These are phyloP conservation scores for Diphyllodes magnificus DNA, from an alignment of 2,113 vertebrate genomes.

Conservation along the genomic window DNA sequence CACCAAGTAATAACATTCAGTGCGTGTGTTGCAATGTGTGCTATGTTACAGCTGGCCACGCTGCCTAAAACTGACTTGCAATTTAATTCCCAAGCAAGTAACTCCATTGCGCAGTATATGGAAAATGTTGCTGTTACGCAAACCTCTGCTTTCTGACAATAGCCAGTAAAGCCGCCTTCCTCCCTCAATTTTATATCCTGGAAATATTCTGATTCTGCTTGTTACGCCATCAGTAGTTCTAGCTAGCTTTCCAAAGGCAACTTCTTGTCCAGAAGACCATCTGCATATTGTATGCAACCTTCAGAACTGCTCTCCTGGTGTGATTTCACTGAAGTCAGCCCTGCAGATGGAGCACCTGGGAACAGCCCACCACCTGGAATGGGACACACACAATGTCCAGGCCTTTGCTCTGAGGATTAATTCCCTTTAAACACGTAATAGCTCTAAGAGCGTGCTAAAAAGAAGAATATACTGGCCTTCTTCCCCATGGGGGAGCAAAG, in stretches of 20 bases:
- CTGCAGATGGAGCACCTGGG: neutral
- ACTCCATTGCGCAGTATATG: neutral
- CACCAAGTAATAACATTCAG: neutral
- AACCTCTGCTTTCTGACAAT: neutral
- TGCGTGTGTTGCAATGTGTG: slow-evolving; percentile 15
- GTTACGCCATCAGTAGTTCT: neutral
- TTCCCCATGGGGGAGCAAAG: neutral
- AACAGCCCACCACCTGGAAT: neutral
- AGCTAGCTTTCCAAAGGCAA: neutral
- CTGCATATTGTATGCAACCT: neutral
- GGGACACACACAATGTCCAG: accelerated
- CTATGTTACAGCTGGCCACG: neutral
- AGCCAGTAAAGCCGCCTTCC: neutral
- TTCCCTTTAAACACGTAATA: neutral
- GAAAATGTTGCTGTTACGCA: slow-evolving; percentile 4
- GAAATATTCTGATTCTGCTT: slow-evolving; percentile 15
- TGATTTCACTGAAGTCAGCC: neutral
- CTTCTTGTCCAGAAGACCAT: neutral
- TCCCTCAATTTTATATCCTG: neutral
- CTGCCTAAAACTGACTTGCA: neutral
- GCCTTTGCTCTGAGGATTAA: neutral
- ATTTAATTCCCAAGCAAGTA: slow-evolving; percentile 14
- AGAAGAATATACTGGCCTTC: neutral
- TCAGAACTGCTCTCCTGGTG: neutral
- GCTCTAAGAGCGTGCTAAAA: neutral